Base-by-base conservation (phyloP, 2,113 vertebrate species). In the Limanda limanda region DNA sequence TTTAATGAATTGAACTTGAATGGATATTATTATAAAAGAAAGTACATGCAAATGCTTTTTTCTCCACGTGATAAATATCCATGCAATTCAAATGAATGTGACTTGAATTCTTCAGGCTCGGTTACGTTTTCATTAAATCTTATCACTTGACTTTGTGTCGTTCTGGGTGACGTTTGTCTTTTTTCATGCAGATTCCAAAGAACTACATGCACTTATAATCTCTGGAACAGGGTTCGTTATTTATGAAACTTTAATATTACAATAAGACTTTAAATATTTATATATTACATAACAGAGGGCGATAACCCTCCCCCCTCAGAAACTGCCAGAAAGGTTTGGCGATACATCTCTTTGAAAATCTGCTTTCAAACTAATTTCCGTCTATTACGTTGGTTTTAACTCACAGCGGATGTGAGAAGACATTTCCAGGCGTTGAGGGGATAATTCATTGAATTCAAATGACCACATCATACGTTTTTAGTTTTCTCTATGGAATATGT, bases 181-280 rank as follows among this genome's bases (percentile, higher is more conserved):
- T 87, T 86, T 89, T 67, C 0, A 35, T 54, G 67, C 54, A 75
- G 72, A 20, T 90, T 90, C 77, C 74, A 83, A 79, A 52, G 79
- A 79, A 79, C 84, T 91, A 71, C 89, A 65, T 83, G 82, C 40
- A 48, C 18, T 4, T 56, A 27, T 35, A 24, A 48, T 56, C 40
- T 23, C 8, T 18, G 63, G 71, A 77, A 40, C 31, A 48, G 68
- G 82, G 68, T 2, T 42, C 10, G 10, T 12, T 11, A 42, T 42
- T 42, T 42, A 42, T 42, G 11, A 11, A 42, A 12, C 40, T 11
- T 42, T 3, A 42, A 42, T 42, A 42, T 42, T 42, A 42, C 40
- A 13, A 42, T 42, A 42, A 42, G 2, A 12, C 40, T 42, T 12
- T 42, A 13, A 42, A 42, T 42, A 42, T 42, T 11, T 42, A 42